Evolutionary conservation across 1,140 invertebrate genomes (phyloP).

Genomic region (Eciton burchellii): DNA sequence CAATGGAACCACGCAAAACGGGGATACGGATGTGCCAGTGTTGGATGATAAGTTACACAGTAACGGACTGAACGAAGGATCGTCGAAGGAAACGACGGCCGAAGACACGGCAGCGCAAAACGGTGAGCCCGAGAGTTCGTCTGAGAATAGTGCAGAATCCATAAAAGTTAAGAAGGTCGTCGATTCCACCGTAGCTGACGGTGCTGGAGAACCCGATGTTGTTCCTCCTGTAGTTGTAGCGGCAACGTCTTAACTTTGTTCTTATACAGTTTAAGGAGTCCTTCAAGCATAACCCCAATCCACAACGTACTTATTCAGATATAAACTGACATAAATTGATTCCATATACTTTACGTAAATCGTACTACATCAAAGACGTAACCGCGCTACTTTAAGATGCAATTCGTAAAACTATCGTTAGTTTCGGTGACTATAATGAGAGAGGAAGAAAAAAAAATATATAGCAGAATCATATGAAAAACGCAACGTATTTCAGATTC

Average conservation of each 20-base stretch:
- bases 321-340: conserved; percentile 82
- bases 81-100: conserved; percentile 70
- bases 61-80: conserved; percentile 78
- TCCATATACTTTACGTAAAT: conserved; percentile 79
- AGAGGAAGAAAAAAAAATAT: conserved; percentile 28
- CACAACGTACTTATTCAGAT: conserved; percentile 82
- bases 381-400: conserved; percentile 80
- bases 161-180: conserved; percentile 84
- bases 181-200: conserved; percentile 80
- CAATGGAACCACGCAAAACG: conserved; percentile 77
- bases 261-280: conserved; percentile 78
- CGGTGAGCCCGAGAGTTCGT: conserved; percentile 77
- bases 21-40: conserved; percentile 67
- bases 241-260: conserved; percentile 84
- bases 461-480: conserved; percentile 70
- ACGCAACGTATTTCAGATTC: conserved; percentile 78
- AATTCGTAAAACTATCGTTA: conserved; percentile 78
- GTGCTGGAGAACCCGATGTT: conserved; percentile 81
- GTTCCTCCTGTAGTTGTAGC: conserved; percentile 82
- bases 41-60: conserved; percentile 76
- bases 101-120: conserved; percentile 77
- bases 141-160: conserved; percentile 76
- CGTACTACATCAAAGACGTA: conserved; percentile 81
- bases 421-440: conserved; percentile 76
- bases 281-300: conserved; percentile 81